Percentiles rank a stretch among this genome's conserved stretches.
Conservation (phyloP, 2,888 invertebrate species). For the Tinea pellionella region DNA sequence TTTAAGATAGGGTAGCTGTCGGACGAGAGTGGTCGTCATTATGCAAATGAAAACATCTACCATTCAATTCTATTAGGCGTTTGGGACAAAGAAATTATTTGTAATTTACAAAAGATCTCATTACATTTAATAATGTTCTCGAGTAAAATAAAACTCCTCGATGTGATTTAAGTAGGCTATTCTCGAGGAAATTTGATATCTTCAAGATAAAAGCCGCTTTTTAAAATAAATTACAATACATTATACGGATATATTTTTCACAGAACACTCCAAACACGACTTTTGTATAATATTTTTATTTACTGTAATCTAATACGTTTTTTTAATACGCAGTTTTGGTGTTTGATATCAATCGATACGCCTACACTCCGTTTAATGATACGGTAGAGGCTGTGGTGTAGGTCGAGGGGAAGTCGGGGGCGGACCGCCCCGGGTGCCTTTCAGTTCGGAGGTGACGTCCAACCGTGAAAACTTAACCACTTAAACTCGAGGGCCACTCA, state of each 20-base stretch:
- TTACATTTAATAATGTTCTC: conserved; percentile 2
- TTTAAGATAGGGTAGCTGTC: background rate
- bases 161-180: conserved; percentile 3
- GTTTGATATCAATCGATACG: too few species aligned
- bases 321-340: too few species aligned
- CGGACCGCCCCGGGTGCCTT: too few species aligned
- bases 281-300: too few species aligned
- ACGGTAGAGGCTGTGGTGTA: too few species aligned
- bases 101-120: conserved; percentile 4
- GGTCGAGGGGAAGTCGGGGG: too few species aligned
- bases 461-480: too few species aligned
- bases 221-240: background rate
- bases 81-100: conserved; percentile 8
- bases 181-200: background rate
- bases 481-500: too few species aligned
- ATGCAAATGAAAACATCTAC: conserved; percentile 4
- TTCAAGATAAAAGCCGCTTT: background rate
- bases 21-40: background rate
- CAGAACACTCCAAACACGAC: too few species aligned
- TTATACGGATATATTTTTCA: background rate
- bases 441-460: too few species aligned
- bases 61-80: conserved; percentile 5
- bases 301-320: too few species aligned
- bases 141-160: background rate
- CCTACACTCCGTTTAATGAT: too few species aligned